Percentiles rank a stretch among this genome's conserved stretches.
Conservation (phyloP, 2,113 vertebrate genomes). For the Copsychus sechellarum region DNA sequence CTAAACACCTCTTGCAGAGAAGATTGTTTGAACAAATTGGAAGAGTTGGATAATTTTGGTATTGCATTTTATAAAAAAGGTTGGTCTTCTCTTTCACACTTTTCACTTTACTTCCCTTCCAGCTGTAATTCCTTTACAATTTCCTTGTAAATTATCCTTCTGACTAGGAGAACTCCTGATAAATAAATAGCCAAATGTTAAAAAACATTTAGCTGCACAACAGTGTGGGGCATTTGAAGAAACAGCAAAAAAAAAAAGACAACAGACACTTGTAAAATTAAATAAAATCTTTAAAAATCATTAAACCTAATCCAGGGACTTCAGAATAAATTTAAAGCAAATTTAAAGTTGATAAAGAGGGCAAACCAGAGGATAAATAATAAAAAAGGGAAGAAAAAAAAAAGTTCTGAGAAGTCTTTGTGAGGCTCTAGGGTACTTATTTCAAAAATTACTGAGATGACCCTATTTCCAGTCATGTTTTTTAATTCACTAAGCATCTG, state of each 20-base stretch:
- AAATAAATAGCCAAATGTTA: background rate
- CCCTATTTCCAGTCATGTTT: background rate
- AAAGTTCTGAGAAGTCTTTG: background rate
- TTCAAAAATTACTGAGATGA: background rate
- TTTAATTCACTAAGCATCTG: background rate
- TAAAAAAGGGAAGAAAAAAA: background rate
- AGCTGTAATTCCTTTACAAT: background rate
- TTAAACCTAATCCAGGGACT: background rate
- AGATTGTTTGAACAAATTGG: background rate
- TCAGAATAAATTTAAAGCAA: constrained; percentile 25
- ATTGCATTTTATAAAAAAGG: background rate
- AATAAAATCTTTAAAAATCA: background rate
- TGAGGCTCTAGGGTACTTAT: background rate
- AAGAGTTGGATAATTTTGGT: background rate
- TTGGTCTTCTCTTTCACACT: background rate
- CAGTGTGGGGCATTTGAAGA: background rate
- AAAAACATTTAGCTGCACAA: background rate
- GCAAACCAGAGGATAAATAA: background rate
- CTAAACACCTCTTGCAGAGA: background rate
- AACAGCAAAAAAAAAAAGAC: background rate
- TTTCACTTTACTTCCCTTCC: background rate
- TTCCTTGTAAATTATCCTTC: background rate
- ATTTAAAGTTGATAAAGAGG: background rate
- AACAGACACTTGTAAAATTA: background rate
- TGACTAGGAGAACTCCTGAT: background rate